Conservation (phyloP, 2,888 invertebrate species). For the Hecatera dysodea region DNA sequence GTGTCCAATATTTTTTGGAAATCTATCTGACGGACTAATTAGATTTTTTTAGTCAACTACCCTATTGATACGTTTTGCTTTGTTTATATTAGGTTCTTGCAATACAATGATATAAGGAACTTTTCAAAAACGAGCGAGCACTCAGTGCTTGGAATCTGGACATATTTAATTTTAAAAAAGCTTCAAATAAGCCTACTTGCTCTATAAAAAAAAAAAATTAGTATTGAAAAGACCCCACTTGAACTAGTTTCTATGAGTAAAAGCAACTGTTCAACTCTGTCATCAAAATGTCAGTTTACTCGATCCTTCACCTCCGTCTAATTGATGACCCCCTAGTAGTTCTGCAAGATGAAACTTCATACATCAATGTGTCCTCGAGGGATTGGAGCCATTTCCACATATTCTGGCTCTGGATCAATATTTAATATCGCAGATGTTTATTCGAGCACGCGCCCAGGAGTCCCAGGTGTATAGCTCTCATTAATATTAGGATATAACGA, state of each 20-base stretch:
- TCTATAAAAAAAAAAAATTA: neutral
- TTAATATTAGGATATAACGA: conserved; percentile 44
- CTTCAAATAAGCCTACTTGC: too few relatives aligned
- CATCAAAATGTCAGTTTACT: neutral
- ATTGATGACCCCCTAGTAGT: conserved; percentile 23
- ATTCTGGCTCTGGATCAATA: conserved; percentile 57
- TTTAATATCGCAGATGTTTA: conserved; percentile 64
- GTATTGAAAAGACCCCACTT: neutral
- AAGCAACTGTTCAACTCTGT: neutral
- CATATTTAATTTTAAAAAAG: too few relatives aligned
- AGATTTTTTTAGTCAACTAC: too few relatives aligned
- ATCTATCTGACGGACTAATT: too few relatives aligned
- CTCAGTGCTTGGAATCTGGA: too few relatives aligned
- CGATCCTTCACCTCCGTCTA: conserved; percentile 1
- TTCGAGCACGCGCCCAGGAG: conserved; percentile 37
- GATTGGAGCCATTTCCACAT: conserved; percentile 51
- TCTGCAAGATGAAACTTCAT: conserved; percentile 8
- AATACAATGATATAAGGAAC: too few relatives aligned
- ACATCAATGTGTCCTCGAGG: conserved; percentile 39
- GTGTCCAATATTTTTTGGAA: too few relatives aligned
- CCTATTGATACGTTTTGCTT: too few relatives aligned
- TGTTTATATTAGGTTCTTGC: too few relatives aligned
- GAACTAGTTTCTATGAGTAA: neutral
- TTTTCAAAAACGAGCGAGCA: too few relatives aligned
- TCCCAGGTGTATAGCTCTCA: conserved; percentile 46